A percentile compares a stretch with the other conserved stretches of the same genome.
These are phyloP conservation scores for Emydura subglobosa DNA, from an alignment of 2,113 vertebrate species.

Conservation along the genomic window DNA sequence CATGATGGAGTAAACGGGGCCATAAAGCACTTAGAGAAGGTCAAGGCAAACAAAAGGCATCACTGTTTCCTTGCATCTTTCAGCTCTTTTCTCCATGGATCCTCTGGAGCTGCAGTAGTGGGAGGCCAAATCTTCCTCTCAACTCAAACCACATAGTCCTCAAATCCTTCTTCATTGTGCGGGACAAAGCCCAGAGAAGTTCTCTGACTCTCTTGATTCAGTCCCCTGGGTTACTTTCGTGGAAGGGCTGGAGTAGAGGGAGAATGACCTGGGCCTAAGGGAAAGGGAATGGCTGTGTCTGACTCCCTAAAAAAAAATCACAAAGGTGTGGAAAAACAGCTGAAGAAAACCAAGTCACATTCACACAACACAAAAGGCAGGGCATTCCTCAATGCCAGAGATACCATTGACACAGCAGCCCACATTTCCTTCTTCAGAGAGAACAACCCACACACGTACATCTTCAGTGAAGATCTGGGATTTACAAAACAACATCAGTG, in stretches of 20 bases:
- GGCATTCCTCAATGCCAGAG: not conserved
- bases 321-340: constrained; percentile 24
- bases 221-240: not conserved
- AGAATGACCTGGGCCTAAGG: not conserved
- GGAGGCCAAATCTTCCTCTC: not conserved
- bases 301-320: accelerated
- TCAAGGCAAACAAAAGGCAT: not conserved
- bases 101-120: not conserved
- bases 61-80: not conserved
- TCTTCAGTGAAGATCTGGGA: not conserved
- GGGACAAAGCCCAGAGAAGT: not conserved
- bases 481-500: not conserved
- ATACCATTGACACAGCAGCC: accelerated
- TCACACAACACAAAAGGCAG: not conserved
- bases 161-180: not conserved
- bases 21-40: not conserved
- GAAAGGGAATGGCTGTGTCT: not conserved
- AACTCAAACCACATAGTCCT: not conserved
- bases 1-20: not conserved
- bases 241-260: not conserved
- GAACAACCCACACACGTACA: not conserved
- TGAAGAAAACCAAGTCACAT: not conserved
- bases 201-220: not conserved
- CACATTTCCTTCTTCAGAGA: not conserved
- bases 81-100: not conserved